Conservation (phyloP, 1,140 invertebrate species). For the Pseudoatta argentina region DNA sequence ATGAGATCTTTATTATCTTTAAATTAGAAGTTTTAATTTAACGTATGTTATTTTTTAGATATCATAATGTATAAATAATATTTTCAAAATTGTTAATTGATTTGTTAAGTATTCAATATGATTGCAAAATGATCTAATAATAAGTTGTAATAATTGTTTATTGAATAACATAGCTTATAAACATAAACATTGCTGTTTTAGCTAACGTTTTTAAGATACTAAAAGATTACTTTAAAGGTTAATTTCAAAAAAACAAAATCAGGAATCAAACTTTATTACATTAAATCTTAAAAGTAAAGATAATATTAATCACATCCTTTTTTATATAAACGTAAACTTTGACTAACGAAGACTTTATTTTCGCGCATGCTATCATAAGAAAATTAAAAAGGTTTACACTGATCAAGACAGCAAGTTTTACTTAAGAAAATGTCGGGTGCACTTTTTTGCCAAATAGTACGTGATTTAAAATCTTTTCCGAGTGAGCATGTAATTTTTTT, state of each 20-base stretch:
- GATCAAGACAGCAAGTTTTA: neutral
- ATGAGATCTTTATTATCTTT: neutral
- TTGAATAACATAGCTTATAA: too few species aligned
- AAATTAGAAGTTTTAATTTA: neutral
- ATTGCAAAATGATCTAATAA: neutral
- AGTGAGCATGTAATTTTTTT: slow-evolving; percentile 7
- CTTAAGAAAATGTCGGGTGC: neutral
- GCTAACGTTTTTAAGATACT: neutral
- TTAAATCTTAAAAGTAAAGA: neutral
- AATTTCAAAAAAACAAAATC: neutral
- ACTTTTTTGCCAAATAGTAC: neutral
- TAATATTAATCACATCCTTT: neutral
- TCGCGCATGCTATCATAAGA: neutral
- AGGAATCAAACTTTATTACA: neutral
- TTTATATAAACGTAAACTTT: neutral
- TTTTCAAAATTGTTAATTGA: neutral
- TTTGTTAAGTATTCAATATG: neutral
- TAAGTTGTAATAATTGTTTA: neutral
- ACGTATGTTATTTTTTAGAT: too few species aligned
- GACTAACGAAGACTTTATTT: slow-evolving; percentile 8
- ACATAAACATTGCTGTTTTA: too few species aligned
- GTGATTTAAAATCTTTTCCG: slow-evolving; percentile 23
- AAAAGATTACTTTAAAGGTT: neutral
- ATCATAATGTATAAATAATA: neutral
- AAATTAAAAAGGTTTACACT: slow-evolving; percentile 8